A percentile compares a stretch with the other conserved stretches of the same genome.
Evolutionary conservation across 2,797 vertebrate genomes (phyloP).

Genomic region (Amniataba percoides): DNA sequence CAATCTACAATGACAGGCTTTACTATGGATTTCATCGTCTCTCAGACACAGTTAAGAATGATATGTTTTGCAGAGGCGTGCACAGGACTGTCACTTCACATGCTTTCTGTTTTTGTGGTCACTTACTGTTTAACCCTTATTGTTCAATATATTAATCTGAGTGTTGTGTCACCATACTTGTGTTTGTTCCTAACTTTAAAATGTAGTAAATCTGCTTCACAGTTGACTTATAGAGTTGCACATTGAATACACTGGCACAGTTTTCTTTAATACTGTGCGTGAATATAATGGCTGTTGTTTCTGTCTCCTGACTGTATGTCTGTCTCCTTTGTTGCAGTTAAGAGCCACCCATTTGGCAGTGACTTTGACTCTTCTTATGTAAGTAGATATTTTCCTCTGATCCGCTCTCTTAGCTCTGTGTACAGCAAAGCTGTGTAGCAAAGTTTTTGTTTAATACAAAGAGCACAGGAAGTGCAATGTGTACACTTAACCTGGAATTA

Average conservation of each 20-base stretch:
- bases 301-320: slow-evolving; percentile 9
- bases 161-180: background rate
- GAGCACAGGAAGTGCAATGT: background rate
- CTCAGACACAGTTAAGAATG: background rate
- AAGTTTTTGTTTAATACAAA: background rate
- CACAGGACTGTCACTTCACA: background rate
- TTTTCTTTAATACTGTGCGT: background rate
- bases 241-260: background rate
- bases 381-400: slow-evolving; percentile 80
- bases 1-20: too few relatives aligned
- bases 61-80: background rate
- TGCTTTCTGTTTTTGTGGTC: background rate
- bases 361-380: slow-evolving; percentile 87
- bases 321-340: slow-evolving; percentile 81
- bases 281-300: background rate
- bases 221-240: background rate
- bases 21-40: background rate
- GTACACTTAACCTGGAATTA: background rate
- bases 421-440: background rate
- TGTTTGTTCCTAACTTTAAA: background rate
- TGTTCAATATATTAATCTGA: background rate
- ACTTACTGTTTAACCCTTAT: background rate
- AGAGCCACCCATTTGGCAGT: slow-evolving; percentile 86
- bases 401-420: background rate
- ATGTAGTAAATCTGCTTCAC: too few relatives aligned